Evolutionary conservation across 2,113 vertebrate genomes (phyloP).

Genomic region (Piprites chloris): DNA sequence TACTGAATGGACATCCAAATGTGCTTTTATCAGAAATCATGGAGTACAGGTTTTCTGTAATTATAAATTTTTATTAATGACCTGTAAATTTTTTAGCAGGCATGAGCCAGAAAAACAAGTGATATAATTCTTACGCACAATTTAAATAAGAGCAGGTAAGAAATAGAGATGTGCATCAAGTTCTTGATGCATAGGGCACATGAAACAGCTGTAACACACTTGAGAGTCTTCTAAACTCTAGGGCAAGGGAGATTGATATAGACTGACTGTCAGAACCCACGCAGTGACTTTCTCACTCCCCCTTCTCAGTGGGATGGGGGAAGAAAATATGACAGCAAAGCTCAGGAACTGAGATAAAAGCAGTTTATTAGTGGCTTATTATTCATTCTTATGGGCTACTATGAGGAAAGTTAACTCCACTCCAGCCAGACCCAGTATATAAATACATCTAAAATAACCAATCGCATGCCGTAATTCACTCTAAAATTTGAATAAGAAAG

Average conservation of each 20-base stretch:
- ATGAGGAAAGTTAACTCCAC: not conserved
- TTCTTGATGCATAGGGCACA: not conserved
- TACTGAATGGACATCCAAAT: not conserved
- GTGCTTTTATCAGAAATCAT: not conserved
- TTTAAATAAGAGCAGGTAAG: not conserved
- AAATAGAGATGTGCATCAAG: not conserved
- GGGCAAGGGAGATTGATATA: not conserved
- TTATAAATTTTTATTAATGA: not conserved
- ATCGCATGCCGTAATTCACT: not conserved
- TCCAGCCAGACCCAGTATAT: not conserved
- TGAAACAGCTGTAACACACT: not conserved
- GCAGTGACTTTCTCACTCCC: not conserved
- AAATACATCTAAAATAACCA: not conserved
- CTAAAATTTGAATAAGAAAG: not conserved
- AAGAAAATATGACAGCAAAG: not conserved
- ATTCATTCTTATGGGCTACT: not conserved
- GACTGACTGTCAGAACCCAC: not conserved
- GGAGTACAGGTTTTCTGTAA: not conserved
- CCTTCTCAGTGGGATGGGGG: not conserved
- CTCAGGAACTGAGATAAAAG: not conserved
- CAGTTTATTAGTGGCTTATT: not conserved
- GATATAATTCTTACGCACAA: not conserved
- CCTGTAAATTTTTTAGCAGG: not conserved
- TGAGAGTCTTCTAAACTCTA: not conserved
- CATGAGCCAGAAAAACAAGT: not conserved